Evolutionary conservation across 2,888 invertebrate genomes (phyloP).

Genomic region (Monoplex corrugatus): DNA sequence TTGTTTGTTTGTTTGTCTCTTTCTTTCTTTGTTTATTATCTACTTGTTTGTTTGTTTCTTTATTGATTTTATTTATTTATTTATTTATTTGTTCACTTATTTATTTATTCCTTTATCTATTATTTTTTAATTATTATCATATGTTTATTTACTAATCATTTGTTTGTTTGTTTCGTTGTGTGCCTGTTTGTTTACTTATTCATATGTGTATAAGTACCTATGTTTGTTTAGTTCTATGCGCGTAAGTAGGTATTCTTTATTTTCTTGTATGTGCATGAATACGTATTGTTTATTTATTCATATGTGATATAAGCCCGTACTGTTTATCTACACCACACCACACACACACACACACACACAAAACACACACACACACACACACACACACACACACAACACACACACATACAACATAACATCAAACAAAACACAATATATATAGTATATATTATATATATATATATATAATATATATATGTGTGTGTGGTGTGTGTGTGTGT

Average conservation of each 20-base stretch:
- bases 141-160: too few species aligned
- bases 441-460: background rate
- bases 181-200: background rate
- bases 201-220: background rate
- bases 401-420: background rate
- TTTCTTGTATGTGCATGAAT: background rate
- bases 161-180: background rate
- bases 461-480: background rate
- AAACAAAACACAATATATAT: background rate
- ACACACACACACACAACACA: slow-evolving; percentile 11
- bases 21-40: too few species aligned
- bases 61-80: too few species aligned
- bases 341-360: slow-evolving; percentile 16
- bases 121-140: too few species aligned
- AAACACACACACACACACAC: slow-evolving; percentile 17
- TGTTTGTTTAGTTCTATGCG: background rate
- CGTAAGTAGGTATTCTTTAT: background rate
- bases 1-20: too few species aligned
- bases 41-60: too few species aligned
- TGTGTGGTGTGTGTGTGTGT: slow-evolving; percentile 15
- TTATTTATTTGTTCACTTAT: too few species aligned
- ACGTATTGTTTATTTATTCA: background rate
- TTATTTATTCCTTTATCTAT: too few species aligned
- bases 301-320: background rate
- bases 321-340: background rate